Evolutionary conservation across 2,888 invertebrate species (phyloP).

Genomic region (Willowsia nigromaculata): DNA sequence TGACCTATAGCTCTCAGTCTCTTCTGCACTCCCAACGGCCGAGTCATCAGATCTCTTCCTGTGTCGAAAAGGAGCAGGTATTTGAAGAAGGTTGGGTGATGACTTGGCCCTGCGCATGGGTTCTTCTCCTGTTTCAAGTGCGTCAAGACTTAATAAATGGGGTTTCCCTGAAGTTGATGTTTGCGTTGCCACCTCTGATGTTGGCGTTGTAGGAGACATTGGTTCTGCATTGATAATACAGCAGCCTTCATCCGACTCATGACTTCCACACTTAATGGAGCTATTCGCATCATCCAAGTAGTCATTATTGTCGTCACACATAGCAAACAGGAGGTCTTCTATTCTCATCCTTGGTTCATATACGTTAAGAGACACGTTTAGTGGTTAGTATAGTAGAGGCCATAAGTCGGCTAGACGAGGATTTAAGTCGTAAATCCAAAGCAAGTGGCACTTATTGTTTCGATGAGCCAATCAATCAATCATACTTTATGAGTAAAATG

Average conservation of each 20-base stretch:
- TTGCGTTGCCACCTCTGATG: not conserved
- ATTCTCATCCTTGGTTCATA: slow-evolving; percentile 75
- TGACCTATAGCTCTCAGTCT: slow-evolving; percentile 76
- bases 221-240: slow-evolving; percentile 67
- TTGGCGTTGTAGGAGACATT: slow-evolving; percentile 26
- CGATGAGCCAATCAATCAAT: no score
- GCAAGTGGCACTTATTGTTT: not conserved
- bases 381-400: not conserved
- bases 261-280: slow-evolving; percentile 71
- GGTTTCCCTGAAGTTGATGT: not conserved
- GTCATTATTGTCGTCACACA: slow-evolving; percentile 78
- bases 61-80: slow-evolving; percentile 72
- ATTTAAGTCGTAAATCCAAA: not conserved
- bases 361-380: not conserved
- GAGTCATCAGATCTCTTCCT: slow-evolving; percentile 78
- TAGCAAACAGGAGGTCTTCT: slow-evolving; percentile 76
- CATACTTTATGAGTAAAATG: no score
- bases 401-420: not conserved
- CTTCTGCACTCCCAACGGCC: slow-evolving; percentile 77
- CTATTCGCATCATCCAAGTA: slow-evolving; percentile 73
- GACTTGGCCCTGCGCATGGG: slow-evolving; percentile 76
- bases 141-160: not conserved
- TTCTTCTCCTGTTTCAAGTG: slow-evolving; percentile 43
- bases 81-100: slow-evolving; percentile 77
- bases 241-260: slow-evolving; percentile 77